These are phyloP conservation scores for Perca schrenkii DNA, from an alignment of 2,113 vertebrate species.

Conservation along the genomic window DNA sequence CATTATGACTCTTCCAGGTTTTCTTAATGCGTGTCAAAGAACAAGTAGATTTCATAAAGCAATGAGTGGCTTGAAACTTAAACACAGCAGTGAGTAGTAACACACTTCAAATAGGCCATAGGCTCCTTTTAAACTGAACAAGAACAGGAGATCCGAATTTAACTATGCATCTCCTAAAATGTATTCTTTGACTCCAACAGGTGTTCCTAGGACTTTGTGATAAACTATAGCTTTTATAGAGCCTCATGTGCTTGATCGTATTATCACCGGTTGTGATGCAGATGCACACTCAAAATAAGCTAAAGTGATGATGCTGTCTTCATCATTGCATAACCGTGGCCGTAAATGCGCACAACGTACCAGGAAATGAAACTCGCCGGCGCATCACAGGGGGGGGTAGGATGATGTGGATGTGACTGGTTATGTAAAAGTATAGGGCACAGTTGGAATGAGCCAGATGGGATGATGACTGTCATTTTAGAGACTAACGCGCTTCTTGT, in stretches of 20 bases:
- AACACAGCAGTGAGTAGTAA: background rate
- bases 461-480: constrained; percentile 64
- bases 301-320: constrained; percentile 30
- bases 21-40: constrained; percentile 24
- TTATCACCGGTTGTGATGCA: constrained; percentile 8
- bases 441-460: constrained; percentile 39
- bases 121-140: background rate
- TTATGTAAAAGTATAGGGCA: constrained; percentile 76
- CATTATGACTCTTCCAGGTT: background rate
- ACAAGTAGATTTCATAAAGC: constrained; percentile 6
- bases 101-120: background rate
- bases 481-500: constrained; percentile 30
- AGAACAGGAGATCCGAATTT: background rate
- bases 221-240: background rate
- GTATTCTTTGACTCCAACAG: constrained; percentile 35
- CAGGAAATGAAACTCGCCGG: constrained; percentile 69
- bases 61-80: background rate
- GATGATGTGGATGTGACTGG: constrained; percentile 63
- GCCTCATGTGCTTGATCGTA: background rate
- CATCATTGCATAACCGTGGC: constrained; percentile 67
- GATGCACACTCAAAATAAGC: constrained; percentile 15
- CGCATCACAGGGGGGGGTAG: constrained; percentile 54
- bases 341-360: constrained; percentile 64
- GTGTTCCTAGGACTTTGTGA: constrained; percentile 9
- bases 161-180: background rate